Conservation (phyloP, 1,140 invertebrate genomes). For the Eurosta solidaginis region DNA sequence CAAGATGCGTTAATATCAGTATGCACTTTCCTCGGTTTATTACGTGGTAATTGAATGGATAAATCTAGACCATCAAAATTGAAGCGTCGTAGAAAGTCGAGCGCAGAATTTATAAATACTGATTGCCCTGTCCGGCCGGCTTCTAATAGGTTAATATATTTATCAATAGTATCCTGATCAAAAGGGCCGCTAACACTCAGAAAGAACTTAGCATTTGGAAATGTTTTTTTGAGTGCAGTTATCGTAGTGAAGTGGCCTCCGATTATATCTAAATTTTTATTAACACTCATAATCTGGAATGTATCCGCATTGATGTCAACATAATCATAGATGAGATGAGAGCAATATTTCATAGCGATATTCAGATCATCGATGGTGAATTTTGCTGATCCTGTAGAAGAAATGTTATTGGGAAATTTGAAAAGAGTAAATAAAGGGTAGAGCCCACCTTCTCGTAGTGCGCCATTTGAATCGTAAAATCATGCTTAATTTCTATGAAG, state of each 20-base stretch:
- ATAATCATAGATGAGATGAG: slow-evolving; percentile 85
- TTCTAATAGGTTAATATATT: slow-evolving; percentile 64
- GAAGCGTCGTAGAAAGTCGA: slow-evolving; percentile 70
- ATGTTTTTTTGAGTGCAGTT: slow-evolving; percentile 71
- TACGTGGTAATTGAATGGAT: slow-evolving; percentile 80
- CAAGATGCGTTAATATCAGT: slow-evolving; percentile 69
- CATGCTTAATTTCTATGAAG: neutral
- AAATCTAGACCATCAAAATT: slow-evolving; percentile 84
- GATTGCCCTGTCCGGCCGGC: slow-evolving; percentile 68
- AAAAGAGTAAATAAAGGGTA: neutral
- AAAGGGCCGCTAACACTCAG: slow-evolving; percentile 79
- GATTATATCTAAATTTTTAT: slow-evolving; percentile 70
- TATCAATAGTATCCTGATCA: slow-evolving; percentile 69
- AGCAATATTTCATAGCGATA: slow-evolving; percentile 76
- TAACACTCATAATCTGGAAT: slow-evolving; percentile 70
- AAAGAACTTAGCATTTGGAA: slow-evolving; percentile 74
- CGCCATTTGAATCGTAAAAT: slow-evolving; percentile 13
- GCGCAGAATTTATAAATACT: slow-evolving; percentile 75
- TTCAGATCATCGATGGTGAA: slow-evolving; percentile 76
- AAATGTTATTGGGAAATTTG: neutral
- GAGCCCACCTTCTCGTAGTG: neutral
- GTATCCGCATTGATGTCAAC: slow-evolving; percentile 74
- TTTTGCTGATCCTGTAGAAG: slow-evolving; percentile 71
- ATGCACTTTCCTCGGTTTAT: slow-evolving; percentile 76
- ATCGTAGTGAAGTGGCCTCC: slow-evolving; percentile 72